Base-by-base conservation (phyloP, 2,888 invertebrate genomes). In the Ephialtes manifestator region DNA sequence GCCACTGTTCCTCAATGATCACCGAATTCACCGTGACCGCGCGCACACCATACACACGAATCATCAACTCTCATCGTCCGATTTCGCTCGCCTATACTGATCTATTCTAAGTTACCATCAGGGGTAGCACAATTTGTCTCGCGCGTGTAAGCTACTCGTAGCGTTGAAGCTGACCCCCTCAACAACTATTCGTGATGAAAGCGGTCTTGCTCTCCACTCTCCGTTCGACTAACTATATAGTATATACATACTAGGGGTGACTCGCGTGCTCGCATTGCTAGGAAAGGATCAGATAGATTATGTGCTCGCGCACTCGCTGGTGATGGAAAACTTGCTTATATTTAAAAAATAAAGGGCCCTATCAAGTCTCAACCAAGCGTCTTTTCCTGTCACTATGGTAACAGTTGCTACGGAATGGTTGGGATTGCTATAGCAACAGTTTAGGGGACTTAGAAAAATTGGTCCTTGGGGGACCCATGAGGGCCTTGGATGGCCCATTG, bases 71-170 rank as follows among this genome's bases (percentile, higher is more conserved):
- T 10, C 24, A 24, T 75, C 51, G 20, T 58, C 39, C n/a, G 48
- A 24, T 35, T 43, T 71, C 20, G 31, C 71, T 71, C n/a, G 48
- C 51, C 20, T 15, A 5, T 31, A 24, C 46, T 46, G n/a, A 15
- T 79, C 70, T n/a, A 18, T 74, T 35, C 51, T 18, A 55, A 71
- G 24, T 48, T 13, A 55, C 35, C 43, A 28, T 24, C 39, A 20
- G 72, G 58, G 58, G 65, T n/a, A 24, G 55, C 48, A 58, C 55
- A 70, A 83, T 90, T 90, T 85, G 90, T 89, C 86, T 86, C 88
- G 90, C 89, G 88, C 83, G 89, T 89, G 90, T 83, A 78, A 43
- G 58, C 67, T 46, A 18, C 65, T 78, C 58, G 31, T 24, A 48
- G n/a, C 35, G 35, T 31, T n/a, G 51, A 51, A 35, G 24, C 48